These are phyloP conservation scores for Cygnus buccinator DNA, from an alignment of 2,113 vertebrate species.

Conservation along the genomic window DNA sequence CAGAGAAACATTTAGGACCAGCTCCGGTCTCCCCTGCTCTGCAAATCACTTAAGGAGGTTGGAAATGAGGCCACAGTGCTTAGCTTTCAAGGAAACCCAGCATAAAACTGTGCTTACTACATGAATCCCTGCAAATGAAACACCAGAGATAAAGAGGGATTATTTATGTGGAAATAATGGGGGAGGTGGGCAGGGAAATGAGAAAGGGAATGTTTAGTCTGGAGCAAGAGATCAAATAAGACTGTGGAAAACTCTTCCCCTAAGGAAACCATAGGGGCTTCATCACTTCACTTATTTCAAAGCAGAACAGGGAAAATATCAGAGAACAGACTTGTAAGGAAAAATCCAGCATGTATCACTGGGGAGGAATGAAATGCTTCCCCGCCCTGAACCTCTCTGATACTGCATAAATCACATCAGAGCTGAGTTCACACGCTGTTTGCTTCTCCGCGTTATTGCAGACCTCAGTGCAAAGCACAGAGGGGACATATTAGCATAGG, in stretches of 20 bases:
- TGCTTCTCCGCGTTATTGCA: background rate
- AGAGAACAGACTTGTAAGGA: slow-evolving; percentile 11
- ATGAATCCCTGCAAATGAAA: slow-evolving; percentile 43
- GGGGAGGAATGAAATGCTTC: slow-evolving; percentile 22
- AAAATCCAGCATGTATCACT: background rate
- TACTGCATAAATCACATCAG: slow-evolving; percentile 20
- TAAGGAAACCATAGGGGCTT: slow-evolving; percentile 21
- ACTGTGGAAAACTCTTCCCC: background rate
- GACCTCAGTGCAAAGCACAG: background rate
- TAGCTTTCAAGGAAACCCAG: slow-evolving; percentile 50
- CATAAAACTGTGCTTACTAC: slow-evolving; percentile 24
- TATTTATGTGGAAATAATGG: slow-evolving; percentile 27
- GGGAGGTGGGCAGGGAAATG: slow-evolving; percentile 40
- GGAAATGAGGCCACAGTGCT: slow-evolving; percentile 7
- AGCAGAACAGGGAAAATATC: slow-evolving; percentile 45
- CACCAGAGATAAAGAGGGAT: slow-evolving; percentile 29
- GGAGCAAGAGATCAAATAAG: slow-evolving; percentile 37
- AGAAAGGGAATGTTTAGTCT: slow-evolving; percentile 48
- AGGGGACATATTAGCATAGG: background rate
- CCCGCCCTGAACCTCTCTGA: slow-evolving; percentile 13
- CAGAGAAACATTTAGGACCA: background rate
- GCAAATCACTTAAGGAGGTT: background rate
- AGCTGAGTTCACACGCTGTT: background rate
- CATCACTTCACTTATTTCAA: slow-evolving; percentile 50
- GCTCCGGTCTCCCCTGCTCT: background rate